Evolutionary conservation across 2,113 vertebrate species (phyloP).

Genomic region (Elgaria multicarinata): DNA sequence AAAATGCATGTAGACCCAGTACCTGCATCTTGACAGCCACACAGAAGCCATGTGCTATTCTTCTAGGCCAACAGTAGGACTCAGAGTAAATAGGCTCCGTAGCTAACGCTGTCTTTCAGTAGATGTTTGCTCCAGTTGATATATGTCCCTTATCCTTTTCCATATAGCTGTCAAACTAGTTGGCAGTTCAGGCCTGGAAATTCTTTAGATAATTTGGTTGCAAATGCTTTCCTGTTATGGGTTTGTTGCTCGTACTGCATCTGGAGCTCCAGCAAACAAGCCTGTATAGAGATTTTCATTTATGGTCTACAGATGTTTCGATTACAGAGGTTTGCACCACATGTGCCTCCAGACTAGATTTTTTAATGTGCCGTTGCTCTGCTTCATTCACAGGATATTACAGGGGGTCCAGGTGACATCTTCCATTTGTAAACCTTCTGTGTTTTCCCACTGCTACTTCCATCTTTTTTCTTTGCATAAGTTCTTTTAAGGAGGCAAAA

Average conservation of each 20-base stretch:
- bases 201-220: not conserved
- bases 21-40: not conserved
- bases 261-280: not conserved
- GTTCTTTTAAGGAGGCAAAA: no score
- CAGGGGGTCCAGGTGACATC: no score
- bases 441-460: no score
- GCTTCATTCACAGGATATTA: no score
- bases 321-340: not conserved
- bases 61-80: conserved; percentile 55
- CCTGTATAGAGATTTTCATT: not conserved
- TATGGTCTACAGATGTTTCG: not conserved
- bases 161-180: conserved; percentile 56
- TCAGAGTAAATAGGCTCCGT: conserved; percentile 64
- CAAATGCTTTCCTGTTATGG: conserved; percentile 26
- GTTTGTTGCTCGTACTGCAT: not conserved
- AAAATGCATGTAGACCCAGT: not conserved
- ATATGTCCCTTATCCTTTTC: conserved; percentile 46
- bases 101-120: conserved; percentile 65
- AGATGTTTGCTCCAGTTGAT: conserved; percentile 57
- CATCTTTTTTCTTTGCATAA: no score
- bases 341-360: no score
- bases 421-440: no score
- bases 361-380: no score
- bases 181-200: not conserved
- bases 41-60: not conserved